Conservation (phyloP, 1,140 invertebrate genomes). For the Monomorium pharaonis region DNA sequence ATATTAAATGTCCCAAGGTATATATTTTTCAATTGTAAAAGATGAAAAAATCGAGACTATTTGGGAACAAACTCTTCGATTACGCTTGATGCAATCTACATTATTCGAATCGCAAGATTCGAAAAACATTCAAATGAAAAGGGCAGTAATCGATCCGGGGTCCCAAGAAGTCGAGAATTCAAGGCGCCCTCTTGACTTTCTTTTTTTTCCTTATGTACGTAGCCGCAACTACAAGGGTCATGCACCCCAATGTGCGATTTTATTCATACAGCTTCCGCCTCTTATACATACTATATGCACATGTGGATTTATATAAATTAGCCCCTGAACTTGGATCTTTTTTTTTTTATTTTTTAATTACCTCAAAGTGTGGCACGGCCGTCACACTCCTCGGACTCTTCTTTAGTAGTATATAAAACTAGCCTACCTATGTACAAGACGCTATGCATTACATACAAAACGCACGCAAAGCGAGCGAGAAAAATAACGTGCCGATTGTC, state of each 20-base stretch:
- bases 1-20: neutral
- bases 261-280: slow-evolving; percentile 50
- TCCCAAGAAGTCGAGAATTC: slow-evolving; percentile 14
- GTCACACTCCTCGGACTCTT: slow-evolving; percentile 42
- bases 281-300: slow-evolving; percentile 54
- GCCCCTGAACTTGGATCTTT: slow-evolving; percentile 32
- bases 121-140: neutral
- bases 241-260: slow-evolving; percentile 3
- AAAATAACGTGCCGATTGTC: slow-evolving; percentile 5
- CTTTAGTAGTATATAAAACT: slow-evolving; percentile 78
- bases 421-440: slow-evolving; percentile 80
- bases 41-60: neutral
- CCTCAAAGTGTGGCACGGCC: slow-evolving; percentile 31
- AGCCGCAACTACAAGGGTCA: slow-evolving; percentile 69
- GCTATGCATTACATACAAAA: slow-evolving; percentile 59
- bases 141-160: slow-evolving; percentile 4
- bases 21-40: neutral
- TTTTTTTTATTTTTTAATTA: slow-evolving; percentile 3
- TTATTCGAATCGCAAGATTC: slow-evolving; percentile 5
- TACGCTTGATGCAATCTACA: neutral
- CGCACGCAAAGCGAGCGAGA: slow-evolving; percentile 65
- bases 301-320: slow-evolving; percentile 71
- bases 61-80: neutral
- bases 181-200: neutral
- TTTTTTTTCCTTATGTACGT: slow-evolving; percentile 30